Base-by-base conservation (phyloP, 2,888 invertebrate species). In the Drosophila falleni region DNA sequence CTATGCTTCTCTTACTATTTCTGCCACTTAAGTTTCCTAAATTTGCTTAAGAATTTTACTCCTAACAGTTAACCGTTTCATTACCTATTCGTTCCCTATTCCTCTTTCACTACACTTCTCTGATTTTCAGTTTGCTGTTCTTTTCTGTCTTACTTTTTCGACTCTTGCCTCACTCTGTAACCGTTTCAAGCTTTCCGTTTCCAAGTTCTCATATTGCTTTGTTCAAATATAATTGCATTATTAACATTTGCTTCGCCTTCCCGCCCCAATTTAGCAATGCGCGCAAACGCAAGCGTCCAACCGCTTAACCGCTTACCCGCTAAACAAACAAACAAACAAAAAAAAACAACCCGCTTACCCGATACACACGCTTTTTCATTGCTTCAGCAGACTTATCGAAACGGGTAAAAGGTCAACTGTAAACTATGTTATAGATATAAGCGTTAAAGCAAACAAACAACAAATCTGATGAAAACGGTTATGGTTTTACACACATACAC, bases 161-260 rank as follows among this genome's bases (percentile, higher is more conserved):
- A 6, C 5, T 10, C 11, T 53, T 41, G 19, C 9, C 5, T 29
- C 3, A 44, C 10, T 9, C n/a, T 42, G 10, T 54, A 46, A 54
- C 42, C 31, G 39, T 58, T 70, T 62, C 53, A 33, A n/a, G 11
- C 29, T 41, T 33, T 42, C 29, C 26, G 10, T 11, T 33, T 13
- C 1, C 9, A 35, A 31, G 26, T 26, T 49, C 3, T 51, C n/a
- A 13, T 29, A 37, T 35, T 49, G 41, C 33, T 31, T 41, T 19
- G 31, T 55, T 55, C 15, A 66, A 39, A 54, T 5, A 35, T 3
- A 39, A 63, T 39, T 9, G 11, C 60, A 51, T 61, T 60, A 55
- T 82, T 80, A 82, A 84, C 63, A 65, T 63, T 77, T 74, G 80
- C 81, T 84, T 81, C 56, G 87, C 81, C 87, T 91, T 87, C 15